These are phyloP conservation scores for Cebus imitator DNA, from an alignment of 2,113 vertebrate species.

Conservation along the genomic window DNA sequence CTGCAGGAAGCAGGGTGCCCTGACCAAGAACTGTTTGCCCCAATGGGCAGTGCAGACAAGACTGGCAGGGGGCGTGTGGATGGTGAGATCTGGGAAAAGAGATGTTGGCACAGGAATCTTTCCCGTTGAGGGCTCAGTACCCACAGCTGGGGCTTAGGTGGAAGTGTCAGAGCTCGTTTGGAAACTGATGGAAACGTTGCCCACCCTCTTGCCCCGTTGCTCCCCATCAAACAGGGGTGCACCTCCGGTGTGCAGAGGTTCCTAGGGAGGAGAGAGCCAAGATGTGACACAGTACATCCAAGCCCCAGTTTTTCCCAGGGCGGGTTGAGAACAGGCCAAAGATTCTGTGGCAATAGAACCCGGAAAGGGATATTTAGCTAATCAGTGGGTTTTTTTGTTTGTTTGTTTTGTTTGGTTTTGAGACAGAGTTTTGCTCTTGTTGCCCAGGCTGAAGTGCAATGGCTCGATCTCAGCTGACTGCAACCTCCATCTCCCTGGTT, in stretches of 20 bases:
- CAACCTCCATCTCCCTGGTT: too few species aligned
- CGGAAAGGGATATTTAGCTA: slow-evolving; percentile 44
- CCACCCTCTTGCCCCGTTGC: fast-evolving
- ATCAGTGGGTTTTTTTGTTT: neutral
- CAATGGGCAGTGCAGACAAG: fast-evolving
- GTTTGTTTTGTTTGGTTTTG: too few species aligned
- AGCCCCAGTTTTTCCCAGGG: neutral
- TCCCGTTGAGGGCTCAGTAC: neutral
- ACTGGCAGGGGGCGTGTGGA: fast-evolving
- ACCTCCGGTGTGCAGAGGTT: neutral
- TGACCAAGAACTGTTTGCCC: neutral
- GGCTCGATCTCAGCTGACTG: too few species aligned
- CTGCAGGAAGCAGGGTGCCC: neutral
- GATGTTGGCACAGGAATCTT: neutral
- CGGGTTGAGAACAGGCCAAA: slow-evolving; percentile 41
- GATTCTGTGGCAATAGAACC: slow-evolving; percentile 44
- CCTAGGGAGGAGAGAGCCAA: neutral
- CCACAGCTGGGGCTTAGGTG: neutral
- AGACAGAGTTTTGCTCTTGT: too few species aligned
- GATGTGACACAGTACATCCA: fast-evolving
- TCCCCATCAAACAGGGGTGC: fast-evolving
- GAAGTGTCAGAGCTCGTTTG: neutral
- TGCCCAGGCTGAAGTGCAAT: too few species aligned
- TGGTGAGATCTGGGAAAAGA: fast-evolving
- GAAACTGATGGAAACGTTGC: too few species aligned